Evolutionary conservation across 2,888 invertebrate species (phyloP), one percentile per base, ranked within the genome.

Genomic region (Ctena decussata): DNA sequence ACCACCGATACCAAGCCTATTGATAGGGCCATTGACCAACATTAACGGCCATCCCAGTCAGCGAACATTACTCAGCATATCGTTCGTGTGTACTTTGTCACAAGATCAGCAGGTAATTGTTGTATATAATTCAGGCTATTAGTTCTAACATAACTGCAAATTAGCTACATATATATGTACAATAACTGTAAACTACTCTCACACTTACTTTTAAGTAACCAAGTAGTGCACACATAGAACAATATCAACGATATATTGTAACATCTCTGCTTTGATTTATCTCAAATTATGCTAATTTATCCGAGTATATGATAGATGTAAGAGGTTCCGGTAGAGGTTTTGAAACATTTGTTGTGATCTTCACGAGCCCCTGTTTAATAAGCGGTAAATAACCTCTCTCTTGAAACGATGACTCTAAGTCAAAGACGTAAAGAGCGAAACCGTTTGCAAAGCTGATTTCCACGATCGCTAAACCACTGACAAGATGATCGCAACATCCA

Each of bases 321-420:
- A 82, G 75, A 24, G 83, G 73, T 32, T 5, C 30, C n/a, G 71
- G 46, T 18, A 74, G 39, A 5, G 65, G 60, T 12, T 1, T 57
- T 18, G 44, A 24, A 76, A 79, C 74, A 41, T 60, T 78, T 24
- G 77, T 46, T 21, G 21, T 46, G 27, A 82, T 74, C 30, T 69
- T 65, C 2, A 74, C 77, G 12, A 65, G 77, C 12, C 82, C 82
- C 37, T 82, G 77, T 37, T 82, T 82, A 18, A 82, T 39, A 18
- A 73, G 46, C n/a, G 77, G 41, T 18, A 77, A 39, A 39, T 46
- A 82, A 12, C 41, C 44, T 27, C 65, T 49, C 6, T 82, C 77
- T 27, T 73, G 44, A 30, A 53, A 77, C 1, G 39, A 39, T n/a
- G 82, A 78, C 57, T 80, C 78, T 5, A 85, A n/a, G 12, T 81